Percentiles rank a stretch among this genome's conserved stretches.
Conservation (phyloP, 64 coral and sea anemone species). For the Actinia tenebrosa region DNA sequence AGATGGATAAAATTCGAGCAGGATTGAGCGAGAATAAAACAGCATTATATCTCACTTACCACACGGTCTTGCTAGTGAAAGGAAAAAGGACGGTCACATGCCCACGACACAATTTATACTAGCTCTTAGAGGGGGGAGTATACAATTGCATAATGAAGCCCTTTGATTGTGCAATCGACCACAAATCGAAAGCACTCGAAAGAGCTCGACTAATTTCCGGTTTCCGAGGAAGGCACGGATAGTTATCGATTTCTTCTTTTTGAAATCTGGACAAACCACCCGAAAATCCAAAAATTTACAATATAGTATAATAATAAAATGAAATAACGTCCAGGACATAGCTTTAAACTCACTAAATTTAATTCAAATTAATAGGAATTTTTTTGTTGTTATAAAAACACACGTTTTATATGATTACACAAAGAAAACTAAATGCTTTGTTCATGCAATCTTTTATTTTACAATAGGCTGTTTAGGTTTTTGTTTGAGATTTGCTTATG, state of each 20-base stretch:
- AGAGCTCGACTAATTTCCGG: background rate
- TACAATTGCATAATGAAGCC: background rate
- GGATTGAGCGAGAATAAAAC: background rate
- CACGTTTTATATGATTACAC: too few species aligned
- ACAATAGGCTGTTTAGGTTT: too few species aligned
- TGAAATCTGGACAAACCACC: too few species aligned
- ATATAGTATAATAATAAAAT: too few species aligned
- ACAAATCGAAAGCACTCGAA: background rate
- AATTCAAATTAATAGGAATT: too few species aligned
- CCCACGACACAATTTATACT: background rate
- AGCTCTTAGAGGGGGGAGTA: background rate
- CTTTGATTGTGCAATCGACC: background rate
- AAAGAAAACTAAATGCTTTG: too few species aligned
- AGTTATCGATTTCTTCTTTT: background rate
- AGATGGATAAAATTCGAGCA: background rate
- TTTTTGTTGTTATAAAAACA: too few species aligned
- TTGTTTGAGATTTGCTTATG: too few species aligned
- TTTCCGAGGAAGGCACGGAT: background rate
- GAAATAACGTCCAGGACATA: too few species aligned
- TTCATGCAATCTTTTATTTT: too few species aligned
- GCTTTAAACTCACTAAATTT: too few species aligned
- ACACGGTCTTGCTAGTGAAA: background rate
- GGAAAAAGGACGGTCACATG: slow-evolving; percentile 22
- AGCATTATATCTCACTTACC: background rate
- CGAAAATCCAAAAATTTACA: background rate